These are phyloP conservation scores for Dorcus hopei DNA, from an alignment of 2,888 invertebrate species.

Conservation along the genomic window DNA sequence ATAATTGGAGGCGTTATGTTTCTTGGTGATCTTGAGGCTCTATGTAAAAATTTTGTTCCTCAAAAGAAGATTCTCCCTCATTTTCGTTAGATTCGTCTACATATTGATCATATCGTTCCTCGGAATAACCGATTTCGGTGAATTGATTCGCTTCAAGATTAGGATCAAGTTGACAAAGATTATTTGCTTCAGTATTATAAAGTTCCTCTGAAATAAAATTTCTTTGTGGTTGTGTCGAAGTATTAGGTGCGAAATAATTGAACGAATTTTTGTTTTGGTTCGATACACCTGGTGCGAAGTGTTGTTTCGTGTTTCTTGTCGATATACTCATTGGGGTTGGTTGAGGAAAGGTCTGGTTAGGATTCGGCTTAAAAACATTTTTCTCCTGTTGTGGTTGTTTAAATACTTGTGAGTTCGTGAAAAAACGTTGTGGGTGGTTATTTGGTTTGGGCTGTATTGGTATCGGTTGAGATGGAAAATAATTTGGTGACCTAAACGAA, in stretches of 20 bases:
- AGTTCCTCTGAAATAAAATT: not conserved
- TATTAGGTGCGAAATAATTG: too few species aligned
- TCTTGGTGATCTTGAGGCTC: too few species aligned
- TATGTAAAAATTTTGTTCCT: too few species aligned
- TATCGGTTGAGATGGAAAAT: not conserved
- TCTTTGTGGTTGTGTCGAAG: not conserved
- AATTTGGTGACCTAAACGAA: not conserved
- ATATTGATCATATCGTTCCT: not conserved
- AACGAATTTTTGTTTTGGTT: not conserved
- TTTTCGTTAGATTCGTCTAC: not conserved
- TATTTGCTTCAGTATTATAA: not conserved
- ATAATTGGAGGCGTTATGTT: too few species aligned
- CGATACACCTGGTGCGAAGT: not conserved
- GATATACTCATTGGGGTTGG: not conserved
- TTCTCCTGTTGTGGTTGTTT: not conserved
- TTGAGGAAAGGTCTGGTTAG: not conserved
- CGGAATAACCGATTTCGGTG: not conserved
- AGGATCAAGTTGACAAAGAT: not conserved
- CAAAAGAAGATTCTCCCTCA: not conserved
- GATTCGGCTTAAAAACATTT: constrained; percentile 1
- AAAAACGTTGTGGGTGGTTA: not conserved
- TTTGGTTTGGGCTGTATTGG: not conserved
- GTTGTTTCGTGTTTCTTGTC: not conserved
- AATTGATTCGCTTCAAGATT: not conserved
- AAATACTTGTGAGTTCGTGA: not conserved